Evolutionary conservation across 2,797 vertebrate genomes (phyloP), one percentile per base, ranked within the genome.

Genomic region (Podarcis lilfordi): DNA sequence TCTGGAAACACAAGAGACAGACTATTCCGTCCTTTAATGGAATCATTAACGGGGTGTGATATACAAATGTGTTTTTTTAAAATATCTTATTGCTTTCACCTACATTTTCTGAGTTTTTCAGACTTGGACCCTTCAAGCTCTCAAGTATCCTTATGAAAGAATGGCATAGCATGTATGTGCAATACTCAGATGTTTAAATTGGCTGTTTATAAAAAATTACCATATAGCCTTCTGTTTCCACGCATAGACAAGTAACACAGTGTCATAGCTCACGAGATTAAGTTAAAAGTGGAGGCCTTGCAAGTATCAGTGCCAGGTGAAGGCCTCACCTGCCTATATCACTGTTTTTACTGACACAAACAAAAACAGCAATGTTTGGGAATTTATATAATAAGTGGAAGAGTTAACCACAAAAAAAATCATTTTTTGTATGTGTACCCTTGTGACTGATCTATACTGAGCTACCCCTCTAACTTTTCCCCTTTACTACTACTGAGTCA

Each of bases 1-100:
- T 87, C 90, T 92, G 89, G 91, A 93, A 94, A 94, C 90, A 94
- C 88, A 88, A 92, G 88, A 95, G 92, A 94, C 7, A 3, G 90
- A 84, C 87, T 87, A 92, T 89, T 90, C 86, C 91, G 92, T 94
- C 92, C 94, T 95, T 94, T 92, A 92, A 82, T 50, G 86, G 89
- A 95, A 95, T 95, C 87, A 94, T 92, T 92, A 93, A 89, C 90
- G 90, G 90, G 88, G 90, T 88, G 17, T 92, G 89, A 94, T 91
- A 94, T 85, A 87, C 86, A 93, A 95, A 91, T 80, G 85, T 66
- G 88, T 89, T 94, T 89, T 94, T 95, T 90, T 89, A 92, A 93
- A 5, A 89, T 84, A 85, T 80, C 89, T 32, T 84, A 19, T 87
- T 92, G 86, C 84, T 91, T 92, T 88, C 91, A 92, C 89, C 90